Evolutionary conservation across 2,888 invertebrate genomes (phyloP).

Genomic region (Acleris cristana): DNA sequence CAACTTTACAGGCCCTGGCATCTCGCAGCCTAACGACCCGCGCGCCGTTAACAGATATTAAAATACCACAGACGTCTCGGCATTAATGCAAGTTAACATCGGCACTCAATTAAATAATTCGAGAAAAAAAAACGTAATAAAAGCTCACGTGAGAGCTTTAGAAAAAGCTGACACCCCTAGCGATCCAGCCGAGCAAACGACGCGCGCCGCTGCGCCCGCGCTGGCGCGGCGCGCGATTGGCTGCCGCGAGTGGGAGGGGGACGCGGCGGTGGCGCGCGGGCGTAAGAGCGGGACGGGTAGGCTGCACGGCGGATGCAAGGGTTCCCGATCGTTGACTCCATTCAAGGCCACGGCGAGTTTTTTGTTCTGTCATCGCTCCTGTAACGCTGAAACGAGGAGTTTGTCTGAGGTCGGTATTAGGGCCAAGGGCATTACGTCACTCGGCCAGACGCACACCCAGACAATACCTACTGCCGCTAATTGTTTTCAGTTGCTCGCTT

Average conservation of each 20-base stretch:
- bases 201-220: constrained; percentile 78
- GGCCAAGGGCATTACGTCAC: constrained; percentile 36
- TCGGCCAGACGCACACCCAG: constrained; percentile 16
- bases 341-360: constrained; percentile 77
- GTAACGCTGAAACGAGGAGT: constrained; percentile 74
- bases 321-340: constrained; percentile 80
- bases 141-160: constrained; percentile 72
- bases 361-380: constrained; percentile 72
- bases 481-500: neutral
- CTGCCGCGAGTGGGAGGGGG: constrained; percentile 60
- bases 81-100: constrained; percentile 55
- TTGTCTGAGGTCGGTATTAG: constrained; percentile 69
- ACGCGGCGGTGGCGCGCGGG: constrained; percentile 40
- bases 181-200: constrained; percentile 76
- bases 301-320: constrained; percentile 79
- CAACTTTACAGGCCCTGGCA: constrained; percentile 7
- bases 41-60: constrained; percentile 47
- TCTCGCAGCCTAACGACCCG: constrained; percentile 23
- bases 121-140: constrained; percentile 57
- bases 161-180: constrained; percentile 79
- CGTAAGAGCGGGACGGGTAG: constrained; percentile 56
- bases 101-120: constrained; percentile 68
- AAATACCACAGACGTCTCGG: constrained; percentile 50
- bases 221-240: constrained; percentile 69
- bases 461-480: constrained; percentile 23